These are phyloP conservation scores for Hemistola chrysoprasaria DNA, from an alignment of 2,888 invertebrate genomes.

Conservation along the genomic window DNA sequence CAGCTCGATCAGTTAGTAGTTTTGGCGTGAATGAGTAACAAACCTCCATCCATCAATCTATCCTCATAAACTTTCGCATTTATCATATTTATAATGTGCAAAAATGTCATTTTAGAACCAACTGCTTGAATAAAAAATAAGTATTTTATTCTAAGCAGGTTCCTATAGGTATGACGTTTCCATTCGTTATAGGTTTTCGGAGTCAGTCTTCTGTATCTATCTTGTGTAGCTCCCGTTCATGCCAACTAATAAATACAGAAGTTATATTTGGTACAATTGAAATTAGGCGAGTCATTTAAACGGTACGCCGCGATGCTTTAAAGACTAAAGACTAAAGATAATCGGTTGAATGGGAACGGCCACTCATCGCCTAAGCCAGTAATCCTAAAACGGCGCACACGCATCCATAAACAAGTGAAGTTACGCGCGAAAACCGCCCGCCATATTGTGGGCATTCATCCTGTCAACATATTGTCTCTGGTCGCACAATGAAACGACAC, in stretches of 20 bases:
- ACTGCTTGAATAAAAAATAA: no score
- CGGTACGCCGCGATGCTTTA: conserved; percentile 56
- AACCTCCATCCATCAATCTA: no score
- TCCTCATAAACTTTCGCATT: no score
- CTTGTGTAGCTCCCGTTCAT: conserved; percentile 47
- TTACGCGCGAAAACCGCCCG: conserved; percentile 72
- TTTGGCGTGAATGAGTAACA: no score
- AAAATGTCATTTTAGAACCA: no score
- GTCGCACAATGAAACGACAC: conserved; percentile 70
- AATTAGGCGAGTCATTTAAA: conserved; percentile 78
- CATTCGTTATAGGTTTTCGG: no score
- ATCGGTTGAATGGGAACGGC: conserved; percentile 71
- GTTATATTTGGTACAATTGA: conserved; percentile 80
- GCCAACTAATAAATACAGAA: conserved; percentile 77
- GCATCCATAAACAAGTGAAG: conserved; percentile 71
- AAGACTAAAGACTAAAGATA: conserved; percentile 58
- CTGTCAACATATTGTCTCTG: conserved; percentile 80
- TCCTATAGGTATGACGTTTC: no score
- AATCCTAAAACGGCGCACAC: conserved; percentile 73
- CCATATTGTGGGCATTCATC: conserved; percentile 75
- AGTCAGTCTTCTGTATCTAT: no score
- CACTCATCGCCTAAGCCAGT: conserved; percentile 75
- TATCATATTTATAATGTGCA: no score
- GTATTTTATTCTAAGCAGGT: no score
- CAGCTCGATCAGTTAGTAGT: no score